Conservation (phyloP, 2,797 vertebrate genomes). For the Mormyrus hasselquistii region DNA sequence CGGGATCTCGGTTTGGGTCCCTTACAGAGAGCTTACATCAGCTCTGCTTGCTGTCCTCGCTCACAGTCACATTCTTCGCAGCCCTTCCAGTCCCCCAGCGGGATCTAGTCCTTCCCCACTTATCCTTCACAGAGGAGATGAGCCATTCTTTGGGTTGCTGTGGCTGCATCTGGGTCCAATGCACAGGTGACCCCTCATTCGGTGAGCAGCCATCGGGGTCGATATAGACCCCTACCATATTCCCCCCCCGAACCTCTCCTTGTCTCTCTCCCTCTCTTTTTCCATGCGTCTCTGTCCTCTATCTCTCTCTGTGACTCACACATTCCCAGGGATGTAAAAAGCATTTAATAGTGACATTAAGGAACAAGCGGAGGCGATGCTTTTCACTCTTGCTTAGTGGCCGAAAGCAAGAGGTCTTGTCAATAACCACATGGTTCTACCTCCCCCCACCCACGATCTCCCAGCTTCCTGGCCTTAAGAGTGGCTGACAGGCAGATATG, state of each 20-base stretch:
- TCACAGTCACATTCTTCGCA: neutral
- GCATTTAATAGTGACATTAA: neutral
- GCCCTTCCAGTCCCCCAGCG: neutral
- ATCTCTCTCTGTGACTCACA: neutral
- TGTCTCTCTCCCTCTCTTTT: neutral
- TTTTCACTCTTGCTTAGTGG: neutral
- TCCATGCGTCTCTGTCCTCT: neutral
- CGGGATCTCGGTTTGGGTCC: neutral
- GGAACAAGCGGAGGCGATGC: neutral
- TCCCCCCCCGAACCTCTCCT: neutral
- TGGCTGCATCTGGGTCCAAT: neutral
- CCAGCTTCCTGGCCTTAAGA: neutral
- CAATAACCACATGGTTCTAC: neutral
- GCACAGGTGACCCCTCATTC: neutral
- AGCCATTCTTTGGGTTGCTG: neutral
- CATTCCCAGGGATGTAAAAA: neutral
- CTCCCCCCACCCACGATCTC: neutral
- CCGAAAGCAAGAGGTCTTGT: neutral
- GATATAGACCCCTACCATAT: no score
- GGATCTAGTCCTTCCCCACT: neutral
- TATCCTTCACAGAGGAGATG: neutral
- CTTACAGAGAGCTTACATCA: slow-evolving; percentile 8
- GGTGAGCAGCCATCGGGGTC: neutral
- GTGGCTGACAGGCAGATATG: neutral
- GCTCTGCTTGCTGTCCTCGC: neutral